Evolutionary conservation across 2,797 vertebrate species (phyloP).

Genomic region (Sardinella longiceps): DNA sequence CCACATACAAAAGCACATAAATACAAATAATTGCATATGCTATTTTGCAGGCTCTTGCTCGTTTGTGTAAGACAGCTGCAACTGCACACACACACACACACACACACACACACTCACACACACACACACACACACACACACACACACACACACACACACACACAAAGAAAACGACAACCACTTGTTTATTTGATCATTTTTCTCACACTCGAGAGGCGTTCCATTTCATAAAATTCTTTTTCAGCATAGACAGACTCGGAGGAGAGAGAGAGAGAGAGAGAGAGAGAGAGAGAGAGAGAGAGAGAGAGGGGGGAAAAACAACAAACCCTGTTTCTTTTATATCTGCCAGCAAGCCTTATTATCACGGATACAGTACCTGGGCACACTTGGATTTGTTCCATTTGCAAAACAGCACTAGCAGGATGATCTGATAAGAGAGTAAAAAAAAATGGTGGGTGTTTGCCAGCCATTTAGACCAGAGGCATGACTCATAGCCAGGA

Average conservation of each 20-base stretch:
- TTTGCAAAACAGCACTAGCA: constrained; percentile 1
- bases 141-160: too few relatives aligned
- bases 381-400: background rate
- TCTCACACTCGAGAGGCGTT: background rate
- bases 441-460: background rate
- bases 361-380: background rate
- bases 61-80: background rate
- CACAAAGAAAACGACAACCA: background rate
- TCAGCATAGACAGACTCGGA: background rate
- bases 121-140: too few relatives aligned
- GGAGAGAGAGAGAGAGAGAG: background rate
- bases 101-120: too few relatives aligned
- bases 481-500: background rate
- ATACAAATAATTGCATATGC: background rate
- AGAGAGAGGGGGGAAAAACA: too few relatives aligned
- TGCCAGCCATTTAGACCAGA: background rate
- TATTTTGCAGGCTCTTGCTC: background rate
- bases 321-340: background rate
- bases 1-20: background rate
- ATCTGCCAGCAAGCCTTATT: background rate
- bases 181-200: constrained; percentile 12
- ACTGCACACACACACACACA: too few relatives aligned
- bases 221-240: background rate
- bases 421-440: constrained; percentile 6
- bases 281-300: background rate